Evolutionary conservation across 2,888 invertebrate species (phyloP).

Genomic region (Camptogramma bilineatum): DNA sequence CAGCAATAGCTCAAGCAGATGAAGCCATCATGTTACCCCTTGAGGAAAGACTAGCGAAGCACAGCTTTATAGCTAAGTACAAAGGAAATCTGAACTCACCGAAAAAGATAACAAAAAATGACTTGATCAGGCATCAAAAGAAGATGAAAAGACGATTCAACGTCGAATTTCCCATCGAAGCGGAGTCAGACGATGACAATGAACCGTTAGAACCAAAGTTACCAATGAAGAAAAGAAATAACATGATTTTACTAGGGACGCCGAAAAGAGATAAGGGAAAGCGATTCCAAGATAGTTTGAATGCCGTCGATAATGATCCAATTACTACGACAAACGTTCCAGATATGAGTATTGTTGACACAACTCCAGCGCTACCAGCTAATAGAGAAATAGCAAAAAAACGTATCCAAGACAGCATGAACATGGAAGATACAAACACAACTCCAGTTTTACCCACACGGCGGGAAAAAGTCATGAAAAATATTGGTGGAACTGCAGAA

Average conservation of each 20-base stretch:
- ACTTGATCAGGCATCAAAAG: constrained; percentile 59
- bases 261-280: constrained; percentile 46
- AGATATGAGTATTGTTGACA: constrained; percentile 5
- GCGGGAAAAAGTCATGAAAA: constrained; percentile 10
- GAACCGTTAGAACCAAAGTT: constrained; percentile 21
- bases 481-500: constrained; percentile 1
- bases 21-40: constrained; percentile 68
- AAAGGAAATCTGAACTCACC: constrained; percentile 69
- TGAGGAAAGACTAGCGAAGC: constrained; percentile 67
- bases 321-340: not conserved
- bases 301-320: not conserved
- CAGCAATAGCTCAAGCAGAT: constrained; percentile 69
- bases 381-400: constrained; percentile 16
- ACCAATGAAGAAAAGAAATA: constrained; percentile 46
- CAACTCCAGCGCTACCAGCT: constrained; percentile 12
- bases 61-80: constrained; percentile 77
- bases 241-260: constrained; percentile 55
- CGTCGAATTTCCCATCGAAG: constrained; percentile 61
- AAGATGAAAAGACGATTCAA: constrained; percentile 64
- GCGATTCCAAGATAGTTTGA: constrained; percentile 5
- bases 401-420: constrained; percentile 23
- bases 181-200: constrained; percentile 56
- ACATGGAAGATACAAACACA: constrained; percentile 3
- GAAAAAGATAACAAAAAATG: constrained; percentile 59
- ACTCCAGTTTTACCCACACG: not conserved